Base-by-base conservation (phyloP, 1,140 invertebrate genomes). In the Theocolax elegans region DNA sequence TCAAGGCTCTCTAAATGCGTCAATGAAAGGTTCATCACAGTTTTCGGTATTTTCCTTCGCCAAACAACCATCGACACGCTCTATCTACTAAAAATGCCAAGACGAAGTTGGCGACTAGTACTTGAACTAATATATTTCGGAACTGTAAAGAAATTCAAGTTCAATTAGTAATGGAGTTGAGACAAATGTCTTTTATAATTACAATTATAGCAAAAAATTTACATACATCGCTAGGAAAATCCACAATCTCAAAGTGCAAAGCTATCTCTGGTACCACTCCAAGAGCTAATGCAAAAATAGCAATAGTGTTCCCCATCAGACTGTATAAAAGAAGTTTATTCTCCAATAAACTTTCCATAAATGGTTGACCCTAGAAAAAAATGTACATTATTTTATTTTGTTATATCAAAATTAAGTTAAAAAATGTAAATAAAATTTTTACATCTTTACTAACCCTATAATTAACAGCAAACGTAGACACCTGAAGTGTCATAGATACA, bases 391-490 rank as follows among this genome's bases (percentile, higher is more conserved):
- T 7, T 48, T 21, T 21, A 21, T 48, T 70, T 44, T 71, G 48
- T 35, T 17, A 13, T 51, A 21, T 19, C 13, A 42, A 27, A 40
- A 63, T 54, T 25, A 56, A 19, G 40, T 38, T 40, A 53, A 53
- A 4, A 1, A 3, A 25, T 53, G 7, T 15, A 27, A 53, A 17
- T 4, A 1, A 44, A 6, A 44, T 48, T 3, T 48, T 48, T 4
- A 19, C 6, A 6, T 21, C 17, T 19, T 1, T 54, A 85, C 86
- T 85, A 88, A 98, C 97, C 88, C 96, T 92, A 85, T 99, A 99
- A 87, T 99, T 99, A 46, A 99, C 96, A 64, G 96, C 96, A 87
- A 99, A 99, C 42, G 97, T 99, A 9, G 96, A 95, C 68, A 99
- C 91, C 89, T 99, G 98, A 62, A 99, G 86, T 9, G 96, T 91